These are phyloP conservation scores for Nesoenas mayeri DNA, from an alignment of 2,113 vertebrate species.

Conservation along the genomic window DNA sequence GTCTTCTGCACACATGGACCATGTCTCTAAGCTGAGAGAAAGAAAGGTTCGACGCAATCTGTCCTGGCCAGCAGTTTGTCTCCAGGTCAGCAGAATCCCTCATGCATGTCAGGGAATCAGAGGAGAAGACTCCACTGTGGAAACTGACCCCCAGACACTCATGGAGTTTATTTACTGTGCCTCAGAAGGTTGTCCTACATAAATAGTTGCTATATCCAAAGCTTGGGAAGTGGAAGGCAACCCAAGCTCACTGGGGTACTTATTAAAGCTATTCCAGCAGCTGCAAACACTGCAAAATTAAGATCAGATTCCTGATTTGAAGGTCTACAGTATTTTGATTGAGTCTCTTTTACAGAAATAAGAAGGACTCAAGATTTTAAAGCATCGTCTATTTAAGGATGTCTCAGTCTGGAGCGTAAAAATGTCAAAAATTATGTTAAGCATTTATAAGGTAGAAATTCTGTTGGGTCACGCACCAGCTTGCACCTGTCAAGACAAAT, in stretches of 20 bases:
- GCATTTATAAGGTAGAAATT: background rate
- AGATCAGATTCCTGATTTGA: background rate
- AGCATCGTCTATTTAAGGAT: background rate
- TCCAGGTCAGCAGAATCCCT: background rate
- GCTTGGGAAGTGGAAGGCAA: background rate
- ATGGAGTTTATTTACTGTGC: background rate
- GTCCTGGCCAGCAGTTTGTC: background rate
- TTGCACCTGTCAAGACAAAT: slow-evolving; percentile 8
- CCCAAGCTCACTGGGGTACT: background rate
- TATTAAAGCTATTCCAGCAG: background rate
- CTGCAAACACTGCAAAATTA: background rate
- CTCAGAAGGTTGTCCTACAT: background rate
- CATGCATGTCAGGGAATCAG: fast-evolving
- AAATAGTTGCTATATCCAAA: background rate
- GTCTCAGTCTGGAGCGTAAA: background rate
- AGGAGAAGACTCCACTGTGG: fast-evolving
- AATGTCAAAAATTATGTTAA: background rate
- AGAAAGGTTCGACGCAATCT: background rate
- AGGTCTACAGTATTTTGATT: background rate
- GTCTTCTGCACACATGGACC: fast-evolving
- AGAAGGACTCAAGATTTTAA: background rate
- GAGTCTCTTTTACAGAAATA: background rate
- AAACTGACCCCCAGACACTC: background rate
- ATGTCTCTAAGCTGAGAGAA: background rate
- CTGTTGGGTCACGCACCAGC: background rate